Percentiles rank a stretch among this genome's conserved stretches.
Evolutionary conservation across 2,888 invertebrate genomes (phyloP).

Genomic region (Xestia xanthographa): DNA sequence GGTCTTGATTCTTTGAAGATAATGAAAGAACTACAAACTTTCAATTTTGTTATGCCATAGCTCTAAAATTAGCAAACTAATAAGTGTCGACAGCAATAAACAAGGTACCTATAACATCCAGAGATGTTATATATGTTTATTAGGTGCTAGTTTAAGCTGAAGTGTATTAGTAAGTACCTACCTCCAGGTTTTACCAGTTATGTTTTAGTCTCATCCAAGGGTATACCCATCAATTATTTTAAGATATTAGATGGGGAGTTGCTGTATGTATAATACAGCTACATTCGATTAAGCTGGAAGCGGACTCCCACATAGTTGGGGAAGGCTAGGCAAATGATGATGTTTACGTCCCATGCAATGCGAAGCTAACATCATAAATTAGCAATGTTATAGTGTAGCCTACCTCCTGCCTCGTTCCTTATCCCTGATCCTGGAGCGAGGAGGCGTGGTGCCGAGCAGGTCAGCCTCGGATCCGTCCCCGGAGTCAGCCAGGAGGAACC

Average conservation of each 20-base stretch:
- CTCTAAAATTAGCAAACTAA: not conserved
- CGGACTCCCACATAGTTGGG: not conserved
- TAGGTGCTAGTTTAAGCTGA: not conserved
- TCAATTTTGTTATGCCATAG: not conserved
- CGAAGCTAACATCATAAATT: not conserved
- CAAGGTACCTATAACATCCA: not conserved
- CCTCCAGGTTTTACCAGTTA: not conserved
- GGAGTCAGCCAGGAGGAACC: conserved; percentile 80
- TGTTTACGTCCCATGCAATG: not conserved
- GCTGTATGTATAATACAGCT: not conserved
- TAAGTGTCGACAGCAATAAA: not conserved
- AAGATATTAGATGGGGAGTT: not conserved
- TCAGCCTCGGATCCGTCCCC: conserved; percentile 90
- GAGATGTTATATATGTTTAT: not conserved
- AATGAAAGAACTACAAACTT: not conserved
- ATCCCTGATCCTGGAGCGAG: conserved; percentile 93
- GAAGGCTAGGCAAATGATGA: not conserved
- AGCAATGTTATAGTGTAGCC: conserved; percentile 38
- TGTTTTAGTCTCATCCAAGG: not conserved
- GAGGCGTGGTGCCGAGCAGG: conserved; percentile 94
- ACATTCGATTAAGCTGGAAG: not conserved
- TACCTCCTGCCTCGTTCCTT: conserved; percentile 90
- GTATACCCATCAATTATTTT: not conserved
- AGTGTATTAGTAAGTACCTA: not conserved
- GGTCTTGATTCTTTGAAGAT: not conserved